phyloP scores from a whole-genome alignment of 2,113 vertebrate genomes.

The Tragelaphus imberbis region DNA sequence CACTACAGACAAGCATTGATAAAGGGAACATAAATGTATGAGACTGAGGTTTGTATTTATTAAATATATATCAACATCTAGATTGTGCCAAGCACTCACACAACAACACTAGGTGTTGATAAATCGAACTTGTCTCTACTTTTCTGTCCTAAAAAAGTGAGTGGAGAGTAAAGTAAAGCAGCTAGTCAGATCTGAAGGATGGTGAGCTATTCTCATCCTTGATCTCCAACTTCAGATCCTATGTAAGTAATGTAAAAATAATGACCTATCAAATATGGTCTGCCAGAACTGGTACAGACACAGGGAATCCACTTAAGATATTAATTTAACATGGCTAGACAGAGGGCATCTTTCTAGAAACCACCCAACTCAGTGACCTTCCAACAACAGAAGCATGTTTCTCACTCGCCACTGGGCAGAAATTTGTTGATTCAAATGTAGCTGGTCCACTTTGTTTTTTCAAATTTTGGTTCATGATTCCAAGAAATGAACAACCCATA shows the following conservation, averaged over 20 bases:
- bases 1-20: not conserved
- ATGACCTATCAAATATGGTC: not conserved
- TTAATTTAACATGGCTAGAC: not conserved
- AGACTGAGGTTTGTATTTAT: not conserved
- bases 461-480: conserved; percentile 22
- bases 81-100: not conserved
- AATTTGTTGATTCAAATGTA: conserved; percentile 28
- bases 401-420: not conserved
- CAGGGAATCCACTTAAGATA: not conserved
- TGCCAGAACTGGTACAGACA: not conserved
- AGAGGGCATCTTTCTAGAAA: conserved; percentile 20
- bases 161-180: not conserved
- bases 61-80: not conserved
- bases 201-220: not conserved
- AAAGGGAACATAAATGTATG: not conserved
- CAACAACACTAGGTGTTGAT: not conserved
- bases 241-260: not conserved
- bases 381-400: not conserved
- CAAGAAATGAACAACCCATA: conserved; percentile 45
- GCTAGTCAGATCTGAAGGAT: not conserved
- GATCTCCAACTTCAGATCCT: not conserved
- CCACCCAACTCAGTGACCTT: not conserved
- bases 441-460: not conserved
- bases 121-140: not conserved
- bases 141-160: not conserved